Base-by-base conservation (phyloP, 1,140 invertebrate genomes). In the Trichonephila inaurata region DNA sequence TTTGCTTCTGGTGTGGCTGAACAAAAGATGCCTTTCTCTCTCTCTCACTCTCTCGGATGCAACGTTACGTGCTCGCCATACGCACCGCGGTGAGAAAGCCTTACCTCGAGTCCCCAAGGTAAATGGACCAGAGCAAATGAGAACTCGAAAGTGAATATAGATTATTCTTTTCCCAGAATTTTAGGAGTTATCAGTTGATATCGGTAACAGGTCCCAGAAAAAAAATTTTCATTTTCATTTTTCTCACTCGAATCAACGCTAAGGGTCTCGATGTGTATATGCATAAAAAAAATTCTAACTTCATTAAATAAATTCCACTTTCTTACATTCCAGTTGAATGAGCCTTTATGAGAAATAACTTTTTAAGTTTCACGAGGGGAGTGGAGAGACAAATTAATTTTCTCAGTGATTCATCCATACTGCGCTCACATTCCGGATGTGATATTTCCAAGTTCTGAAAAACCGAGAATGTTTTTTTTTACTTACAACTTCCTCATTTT, bases 21-120 rank as follows among this genome's bases (percentile, higher is more conserved):
- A 89, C 87, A 89, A 89, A 89, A 72, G 87, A 66, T 89, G 51
- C 62, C 62, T 87, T 87, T 64, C 24, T 87, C 24, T 83, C 40
- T 40, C 44, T 21, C 18, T 64, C 24, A 64, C 24, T 83, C 40
- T 40, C 44, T 21, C 18, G 44, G n/a, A 24, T 44, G 24, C 7
- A 24, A 28, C 16, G 51, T 86, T 86, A 86, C 83, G 83, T 86
- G 83, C 83, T 28, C 60, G 60, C n/a, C n/a, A 64, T 87, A 87
- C 18, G 14, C 28, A 21, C 51, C 82, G 44, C 60, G 60, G 85
- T 64, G 85, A 87, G 85, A 64, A 87, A 60, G 60, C 16, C 10
- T 14, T 72, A 7, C 24, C 14, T 40, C 28, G 16, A 72, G 28
- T 18, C 24, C 72, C 72, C 10, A 21, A 18, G 72, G 18, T 33